A percentile compares a stretch with the other conserved stretches of the same genome.
Conservation (phyloP, 2,113 vertebrate genomes). For the Caloenas nicobarica region DNA sequence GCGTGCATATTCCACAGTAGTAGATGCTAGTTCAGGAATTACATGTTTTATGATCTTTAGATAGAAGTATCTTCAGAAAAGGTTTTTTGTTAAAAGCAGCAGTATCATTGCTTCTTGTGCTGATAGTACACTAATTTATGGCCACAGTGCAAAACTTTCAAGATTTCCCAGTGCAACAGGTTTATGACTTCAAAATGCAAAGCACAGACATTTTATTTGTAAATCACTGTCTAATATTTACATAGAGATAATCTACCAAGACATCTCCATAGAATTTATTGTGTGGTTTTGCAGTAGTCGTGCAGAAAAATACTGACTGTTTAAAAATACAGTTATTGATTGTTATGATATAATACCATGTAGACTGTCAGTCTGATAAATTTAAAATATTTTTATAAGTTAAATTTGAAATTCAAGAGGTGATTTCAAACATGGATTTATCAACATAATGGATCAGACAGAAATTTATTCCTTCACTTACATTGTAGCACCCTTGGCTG, state of each 20-base stretch:
- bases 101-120: not conserved
- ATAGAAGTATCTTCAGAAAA: not conserved
- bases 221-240: not conserved
- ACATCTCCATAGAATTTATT: not conserved
- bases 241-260: not conserved
- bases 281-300: not conserved
- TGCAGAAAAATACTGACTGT: not conserved
- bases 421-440: not conserved
- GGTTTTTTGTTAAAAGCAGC: not conserved
- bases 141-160: not conserved
- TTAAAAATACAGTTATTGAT: not conserved
- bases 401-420: not conserved
- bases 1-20: not conserved
- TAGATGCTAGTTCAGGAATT: not conserved
- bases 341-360: not conserved
- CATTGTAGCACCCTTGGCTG: not conserved
- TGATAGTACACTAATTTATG: not conserved
- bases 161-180: not conserved
- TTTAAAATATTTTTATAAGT: not conserved
- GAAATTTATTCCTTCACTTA: not conserved
- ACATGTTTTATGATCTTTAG: not conserved
- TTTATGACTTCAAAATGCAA: not conserved
- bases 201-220: not conserved
- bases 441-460: not conserved
- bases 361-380: not conserved